Conservation (phyloP, 2,113 vertebrate species). For the Propithecus coquereli region DNA sequence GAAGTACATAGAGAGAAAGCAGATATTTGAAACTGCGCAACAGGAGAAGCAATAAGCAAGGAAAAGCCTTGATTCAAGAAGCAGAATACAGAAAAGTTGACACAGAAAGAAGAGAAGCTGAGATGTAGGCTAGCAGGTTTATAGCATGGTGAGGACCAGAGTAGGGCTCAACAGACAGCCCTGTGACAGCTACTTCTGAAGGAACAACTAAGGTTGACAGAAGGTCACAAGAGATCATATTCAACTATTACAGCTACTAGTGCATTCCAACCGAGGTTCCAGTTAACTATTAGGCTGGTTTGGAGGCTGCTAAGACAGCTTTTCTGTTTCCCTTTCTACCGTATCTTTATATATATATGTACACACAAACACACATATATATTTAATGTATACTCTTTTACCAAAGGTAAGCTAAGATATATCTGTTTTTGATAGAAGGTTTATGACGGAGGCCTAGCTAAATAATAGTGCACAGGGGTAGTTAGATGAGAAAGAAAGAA, state of each 20-base stretch:
- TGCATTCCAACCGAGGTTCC: background rate
- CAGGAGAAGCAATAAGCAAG: background rate
- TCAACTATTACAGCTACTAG: rapidly evolving
- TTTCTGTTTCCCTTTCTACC: background rate
- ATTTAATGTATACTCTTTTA: background rate
- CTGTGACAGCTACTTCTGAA: background rate
- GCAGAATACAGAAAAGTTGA: background rate
- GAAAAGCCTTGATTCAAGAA: background rate
- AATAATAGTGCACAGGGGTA: background rate
- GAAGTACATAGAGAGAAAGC: background rate
- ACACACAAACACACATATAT: background rate
- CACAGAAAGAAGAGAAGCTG: background rate
- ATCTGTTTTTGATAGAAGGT: background rate
- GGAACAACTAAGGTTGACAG: no score
- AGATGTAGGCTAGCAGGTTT: background rate
- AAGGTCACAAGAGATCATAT: background rate
- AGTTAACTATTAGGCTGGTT: background rate
- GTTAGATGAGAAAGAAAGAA: background rate
- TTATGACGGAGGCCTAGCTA: background rate
- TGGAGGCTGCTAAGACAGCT: background rate
- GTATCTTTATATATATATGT: background rate
- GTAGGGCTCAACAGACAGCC: background rate
- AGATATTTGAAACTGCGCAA: background rate
- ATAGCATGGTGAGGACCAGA: background rate
- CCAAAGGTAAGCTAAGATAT: background rate